A percentile compares a stretch with the other conserved stretches of the same genome.
These are phyloP conservation scores for Nannobrachium achirus DNA, from an alignment of 2,113 vertebrate genomes.

Conservation along the genomic window DNA sequence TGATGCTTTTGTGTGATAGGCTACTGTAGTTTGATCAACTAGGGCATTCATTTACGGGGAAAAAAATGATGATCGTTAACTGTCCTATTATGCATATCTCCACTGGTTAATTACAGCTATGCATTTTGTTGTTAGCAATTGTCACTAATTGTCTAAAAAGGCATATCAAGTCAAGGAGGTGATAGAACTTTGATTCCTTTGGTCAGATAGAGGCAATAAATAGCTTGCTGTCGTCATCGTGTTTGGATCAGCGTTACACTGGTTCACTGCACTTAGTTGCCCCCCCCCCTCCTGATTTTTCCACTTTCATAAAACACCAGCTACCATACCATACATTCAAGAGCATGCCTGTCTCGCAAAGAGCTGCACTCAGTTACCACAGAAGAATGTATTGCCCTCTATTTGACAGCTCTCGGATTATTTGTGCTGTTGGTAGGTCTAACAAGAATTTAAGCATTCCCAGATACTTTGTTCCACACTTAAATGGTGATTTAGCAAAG, in stretches of 20 bases:
- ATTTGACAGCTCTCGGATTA: not conserved
- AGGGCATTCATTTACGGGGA: too few species aligned
- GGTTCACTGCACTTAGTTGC: conserved; percentile 17
- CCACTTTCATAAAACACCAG: conserved; percentile 17
- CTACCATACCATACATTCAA: conserved; percentile 14
- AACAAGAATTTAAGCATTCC: not conserved
- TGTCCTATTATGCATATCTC: too few species aligned
- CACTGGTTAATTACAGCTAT: not conserved
- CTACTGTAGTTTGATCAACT: too few species aligned
- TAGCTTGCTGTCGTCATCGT: conserved; percentile 15
- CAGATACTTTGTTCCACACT: conserved; percentile 1
- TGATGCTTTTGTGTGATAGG: too few species aligned
- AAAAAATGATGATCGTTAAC: not conserved
- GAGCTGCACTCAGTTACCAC: not conserved
- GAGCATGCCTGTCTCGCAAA: conserved; percentile 14
- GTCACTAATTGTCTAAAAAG: too few species aligned
- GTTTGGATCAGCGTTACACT: conserved; percentile 24
- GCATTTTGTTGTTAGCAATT: too few species aligned
- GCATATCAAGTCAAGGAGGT: not conserved
- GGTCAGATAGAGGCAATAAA: conserved; percentile 29
- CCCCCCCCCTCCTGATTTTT: not conserved
- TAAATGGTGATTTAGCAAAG: conserved; percentile 3
- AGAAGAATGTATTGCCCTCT: not conserved
- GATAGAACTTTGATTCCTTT: not conserved
- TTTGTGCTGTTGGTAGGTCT: not conserved